Evolutionary conservation across 2,113 vertebrate species (phyloP).

Genomic region (Tragelaphus strepsiceros): DNA sequence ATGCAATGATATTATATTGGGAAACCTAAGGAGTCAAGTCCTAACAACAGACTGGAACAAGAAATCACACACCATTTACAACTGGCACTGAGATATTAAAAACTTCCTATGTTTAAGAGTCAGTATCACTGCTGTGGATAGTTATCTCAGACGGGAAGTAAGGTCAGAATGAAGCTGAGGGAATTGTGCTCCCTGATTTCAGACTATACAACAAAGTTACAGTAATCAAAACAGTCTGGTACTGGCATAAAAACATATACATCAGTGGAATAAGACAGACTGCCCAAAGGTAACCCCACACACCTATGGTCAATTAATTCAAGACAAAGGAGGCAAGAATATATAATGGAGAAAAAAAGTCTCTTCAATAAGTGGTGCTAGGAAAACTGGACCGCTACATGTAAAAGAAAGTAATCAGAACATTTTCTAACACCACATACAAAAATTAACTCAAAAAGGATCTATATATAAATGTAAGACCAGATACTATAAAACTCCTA

Average conservation of each 20-base stretch:
- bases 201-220: background rate
- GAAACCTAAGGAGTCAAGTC: background rate
- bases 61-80: background rate
- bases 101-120: background rate
- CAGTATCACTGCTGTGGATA: fast-evolving
- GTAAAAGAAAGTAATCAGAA: background rate
- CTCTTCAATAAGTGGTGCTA: background rate
- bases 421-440: background rate
- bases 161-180: background rate
- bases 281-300: background rate
- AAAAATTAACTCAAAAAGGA: background rate
- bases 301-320: background rate
- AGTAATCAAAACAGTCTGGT: background rate
- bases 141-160: fast-evolving
- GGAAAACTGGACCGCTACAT: background rate
- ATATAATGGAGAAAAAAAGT: background rate
- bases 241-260: too few relatives aligned
- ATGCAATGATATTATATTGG: background rate
- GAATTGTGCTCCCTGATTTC: background rate
- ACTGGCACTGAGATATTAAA: background rate
- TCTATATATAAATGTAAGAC: background rate
- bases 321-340: background rate
- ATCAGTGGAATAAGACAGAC: background rate
- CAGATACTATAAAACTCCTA: background rate
- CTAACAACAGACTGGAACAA: background rate